A percentile compares a stretch with the other conserved stretches of the same genome.
phyloP scores from a whole-genome alignment of 2,113 vertebrate species.

The Callipepla squamata region DNA sequence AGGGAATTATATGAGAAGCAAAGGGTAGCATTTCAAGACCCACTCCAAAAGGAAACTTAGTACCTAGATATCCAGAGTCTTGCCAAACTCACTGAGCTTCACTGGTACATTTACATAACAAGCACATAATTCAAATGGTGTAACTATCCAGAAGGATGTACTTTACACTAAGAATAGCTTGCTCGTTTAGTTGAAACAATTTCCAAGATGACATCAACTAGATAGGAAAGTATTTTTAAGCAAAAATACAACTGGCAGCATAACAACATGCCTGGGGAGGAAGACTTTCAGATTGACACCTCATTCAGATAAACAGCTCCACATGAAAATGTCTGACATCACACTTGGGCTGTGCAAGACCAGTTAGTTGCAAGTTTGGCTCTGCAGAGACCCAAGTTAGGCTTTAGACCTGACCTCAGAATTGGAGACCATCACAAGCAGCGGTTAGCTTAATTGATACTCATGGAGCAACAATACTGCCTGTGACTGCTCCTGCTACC shows the following conservation, averaged over 20 bases:
- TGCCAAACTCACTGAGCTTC: background rate
- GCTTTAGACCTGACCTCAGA: background rate
- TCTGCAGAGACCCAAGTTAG: background rate
- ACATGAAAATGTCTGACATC: constrained; percentile 31
- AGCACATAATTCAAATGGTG: background rate
- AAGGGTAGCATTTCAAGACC: background rate
- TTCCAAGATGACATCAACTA: background rate
- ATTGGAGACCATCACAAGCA: background rate
- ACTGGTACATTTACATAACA: background rate
- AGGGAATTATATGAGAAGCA: background rate
- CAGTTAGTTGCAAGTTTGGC: background rate
- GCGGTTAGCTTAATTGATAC: fast-evolving
- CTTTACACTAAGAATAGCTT: constrained; percentile 14
- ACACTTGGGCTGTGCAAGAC: background rate
- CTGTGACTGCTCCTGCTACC: background rate
- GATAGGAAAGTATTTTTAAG: background rate
- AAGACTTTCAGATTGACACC: constrained; percentile 26
- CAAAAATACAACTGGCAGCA: background rate
- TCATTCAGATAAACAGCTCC: constrained; percentile 29
- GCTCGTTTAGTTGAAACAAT: background rate
- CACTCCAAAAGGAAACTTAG: background rate
- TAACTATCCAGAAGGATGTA: background rate
- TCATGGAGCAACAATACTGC: background rate
- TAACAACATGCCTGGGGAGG: background rate
- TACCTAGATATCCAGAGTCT: background rate